phyloP scores from a whole-genome alignment of 2,888 invertebrate species.

The Taphrorychus bicolor region DNA sequence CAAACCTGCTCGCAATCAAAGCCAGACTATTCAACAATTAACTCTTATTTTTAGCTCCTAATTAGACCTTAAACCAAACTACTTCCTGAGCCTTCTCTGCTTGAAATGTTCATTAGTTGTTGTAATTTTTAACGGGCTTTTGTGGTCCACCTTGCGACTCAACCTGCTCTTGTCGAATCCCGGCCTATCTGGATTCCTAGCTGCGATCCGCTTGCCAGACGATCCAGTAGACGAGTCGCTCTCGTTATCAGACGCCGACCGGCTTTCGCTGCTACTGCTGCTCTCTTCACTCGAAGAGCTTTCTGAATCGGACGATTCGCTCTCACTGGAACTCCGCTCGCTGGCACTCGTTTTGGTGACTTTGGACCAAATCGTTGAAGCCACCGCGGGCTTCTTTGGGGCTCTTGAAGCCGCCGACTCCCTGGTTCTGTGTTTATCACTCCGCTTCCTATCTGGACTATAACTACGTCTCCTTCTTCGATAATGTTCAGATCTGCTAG shows the following conservation, averaged over 20 bases:
- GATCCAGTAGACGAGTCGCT: constrained; percentile 38
- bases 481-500: constrained; percentile 7
- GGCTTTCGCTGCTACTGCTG: constrained; percentile 29
- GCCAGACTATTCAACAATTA: no score
- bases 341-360: constrained; percentile 36
- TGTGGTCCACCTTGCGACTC: constrained; percentile 45
- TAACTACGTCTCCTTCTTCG: constrained; percentile 39
- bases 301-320: constrained; percentile 39
- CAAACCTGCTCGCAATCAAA: no score
- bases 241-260: constrained; percentile 32
- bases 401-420: constrained; percentile 57
- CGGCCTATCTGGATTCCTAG: constrained; percentile 44
- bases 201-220: constrained; percentile 31
- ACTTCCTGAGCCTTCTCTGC: constrained; percentile 30
- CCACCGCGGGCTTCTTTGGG: constrained; percentile 54
- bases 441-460: constrained; percentile 18
- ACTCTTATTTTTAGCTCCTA: neutral
- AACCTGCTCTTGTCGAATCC: constrained; percentile 48
- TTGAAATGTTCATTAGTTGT: constrained; percentile 44
- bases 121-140: constrained; percentile 54
- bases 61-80: constrained; percentile 13
- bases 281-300: constrained; percentile 21
- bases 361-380: constrained; percentile 57
- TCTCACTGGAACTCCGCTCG: constrained; percentile 35
- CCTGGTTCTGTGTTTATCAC: constrained; percentile 55